These are phyloP conservation scores for Hippocampus barbouri DNA, from an alignment of 2,113 vertebrate species.

Conservation along the genomic window DNA sequence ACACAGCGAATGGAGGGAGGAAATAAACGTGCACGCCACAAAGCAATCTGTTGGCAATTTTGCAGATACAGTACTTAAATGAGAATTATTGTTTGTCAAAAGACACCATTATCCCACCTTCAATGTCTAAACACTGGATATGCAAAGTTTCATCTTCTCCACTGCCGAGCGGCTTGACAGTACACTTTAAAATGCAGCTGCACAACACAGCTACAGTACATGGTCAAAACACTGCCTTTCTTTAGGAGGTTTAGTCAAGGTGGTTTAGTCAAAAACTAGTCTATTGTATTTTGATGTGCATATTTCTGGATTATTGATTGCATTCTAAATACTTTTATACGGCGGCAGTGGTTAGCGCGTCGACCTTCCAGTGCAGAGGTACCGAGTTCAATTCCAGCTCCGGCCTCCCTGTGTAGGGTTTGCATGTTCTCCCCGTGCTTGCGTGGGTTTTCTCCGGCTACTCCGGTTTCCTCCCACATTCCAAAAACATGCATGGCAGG, in stretches of 20 bases:
- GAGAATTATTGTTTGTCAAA: slow-evolving; percentile 35
- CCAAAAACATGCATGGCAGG: too few relatives aligned
- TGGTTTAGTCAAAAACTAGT: too few relatives aligned
- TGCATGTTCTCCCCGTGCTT: too few relatives aligned
- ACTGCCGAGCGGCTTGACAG: neutral
- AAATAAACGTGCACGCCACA: slow-evolving; percentile 24
- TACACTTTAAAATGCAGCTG: neutral
- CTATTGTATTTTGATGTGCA: neutral
- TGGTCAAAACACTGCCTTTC: too few relatives aligned
- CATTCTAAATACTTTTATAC: neutral
- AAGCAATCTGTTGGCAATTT: slow-evolving; percentile 39
- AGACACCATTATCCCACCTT: slow-evolving; percentile 8
- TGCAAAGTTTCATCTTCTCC: neutral
- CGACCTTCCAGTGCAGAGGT: too few relatives aligned
- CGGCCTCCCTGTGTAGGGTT: too few relatives aligned
- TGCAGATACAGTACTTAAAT: slow-evolving; percentile 2
- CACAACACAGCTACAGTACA: too few relatives aligned
- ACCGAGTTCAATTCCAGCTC: too few relatives aligned
- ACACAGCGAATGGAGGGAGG: slow-evolving; percentile 24
- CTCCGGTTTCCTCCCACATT: too few relatives aligned
- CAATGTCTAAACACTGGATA: neutral
- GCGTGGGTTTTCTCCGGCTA: too few relatives aligned
- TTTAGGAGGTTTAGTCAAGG: too few relatives aligned
- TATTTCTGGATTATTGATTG: neutral
- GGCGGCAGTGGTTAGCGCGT: too few relatives aligned